Evolutionary conservation across 2,888 invertebrate species (phyloP).

Genomic region (Helobdella robusta): DNA sequence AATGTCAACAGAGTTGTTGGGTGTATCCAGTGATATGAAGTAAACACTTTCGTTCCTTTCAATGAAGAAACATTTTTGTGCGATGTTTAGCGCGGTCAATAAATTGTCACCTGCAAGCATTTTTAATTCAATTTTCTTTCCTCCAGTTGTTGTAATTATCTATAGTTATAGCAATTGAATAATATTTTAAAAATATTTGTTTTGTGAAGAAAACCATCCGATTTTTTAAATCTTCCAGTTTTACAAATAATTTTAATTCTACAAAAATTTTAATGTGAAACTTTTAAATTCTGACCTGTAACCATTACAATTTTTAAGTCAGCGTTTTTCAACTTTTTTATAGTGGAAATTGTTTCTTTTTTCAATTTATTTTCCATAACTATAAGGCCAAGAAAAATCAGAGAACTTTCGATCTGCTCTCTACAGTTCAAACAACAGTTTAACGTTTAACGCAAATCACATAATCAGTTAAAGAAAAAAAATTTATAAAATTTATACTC

Average conservation of each 20-base stretch:
- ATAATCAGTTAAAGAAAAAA: too few species aligned
- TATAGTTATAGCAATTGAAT: neutral
- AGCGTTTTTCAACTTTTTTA: constrained; percentile 66
- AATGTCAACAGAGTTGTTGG: too few species aligned
- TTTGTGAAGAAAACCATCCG: neutral
- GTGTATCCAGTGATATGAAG: constrained; percentile 52
- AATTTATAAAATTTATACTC: neutral
- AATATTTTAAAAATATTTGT: neutral
- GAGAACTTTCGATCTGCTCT: constrained; percentile 61
- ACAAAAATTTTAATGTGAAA: neutral
- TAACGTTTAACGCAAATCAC: too few species aligned
- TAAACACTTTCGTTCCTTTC: constrained; percentile 55
- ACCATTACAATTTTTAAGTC: constrained; percentile 86
- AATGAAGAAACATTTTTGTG: constrained; percentile 69
- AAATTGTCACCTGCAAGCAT: constrained; percentile 55
- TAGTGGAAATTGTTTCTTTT: constrained; percentile 71
- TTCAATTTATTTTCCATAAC: constrained; percentile 90
- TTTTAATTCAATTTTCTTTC: neutral
- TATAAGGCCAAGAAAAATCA: constrained; percentile 62
- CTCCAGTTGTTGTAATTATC: neutral
- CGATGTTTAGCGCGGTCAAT: constrained; percentile 83
- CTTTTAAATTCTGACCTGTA: constrained; percentile 59
- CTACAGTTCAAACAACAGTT: too few species aligned
- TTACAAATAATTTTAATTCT: neutral
- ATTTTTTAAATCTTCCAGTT: neutral